A percentile compares a stretch with the other conserved stretches of the same genome.
Evolutionary conservation across 2,888 invertebrate species (phyloP).

Genomic region (Digitonthophagus gazella): DNA sequence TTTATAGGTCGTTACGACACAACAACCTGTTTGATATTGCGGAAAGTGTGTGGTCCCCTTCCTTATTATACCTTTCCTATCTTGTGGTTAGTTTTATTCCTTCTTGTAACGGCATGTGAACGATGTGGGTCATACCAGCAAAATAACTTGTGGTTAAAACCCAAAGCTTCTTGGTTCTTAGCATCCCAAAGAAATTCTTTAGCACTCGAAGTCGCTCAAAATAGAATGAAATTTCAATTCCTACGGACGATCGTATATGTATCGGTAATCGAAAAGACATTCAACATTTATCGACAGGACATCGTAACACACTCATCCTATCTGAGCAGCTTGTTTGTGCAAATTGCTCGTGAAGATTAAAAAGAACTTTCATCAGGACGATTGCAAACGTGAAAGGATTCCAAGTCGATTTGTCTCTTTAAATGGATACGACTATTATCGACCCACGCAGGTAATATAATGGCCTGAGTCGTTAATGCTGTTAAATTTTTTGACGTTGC

Average conservation of each 20-base stretch:
- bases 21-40: constrained; percentile 13
- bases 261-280: background rate
- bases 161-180: background rate
- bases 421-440: background rate
- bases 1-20: constrained; percentile 6
- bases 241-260: background rate
- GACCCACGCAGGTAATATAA: background rate
- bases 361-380: background rate
- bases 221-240: too few relatives aligned
- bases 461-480: background rate
- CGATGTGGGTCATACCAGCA: background rate
- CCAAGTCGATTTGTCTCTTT: background rate
- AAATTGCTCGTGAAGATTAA: constrained; percentile 14
- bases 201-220: background rate
- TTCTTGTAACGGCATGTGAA: background rate
- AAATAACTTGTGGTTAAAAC: background rate
- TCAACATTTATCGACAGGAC: constrained; percentile 6
- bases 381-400: background rate
- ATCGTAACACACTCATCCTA: constrained; percentile 13
- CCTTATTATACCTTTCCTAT: background rate
- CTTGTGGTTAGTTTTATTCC: background rate
- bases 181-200: background rate
- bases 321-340: constrained; percentile 8
- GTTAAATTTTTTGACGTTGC: background rate
- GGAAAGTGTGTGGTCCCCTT: constrained; percentile 10